Evolutionary conservation across 2,113 vertebrate genomes (phyloP), one percentile per base, ranked within the genome.

Genomic region (Neolamprologus cancellatus): DNA sequence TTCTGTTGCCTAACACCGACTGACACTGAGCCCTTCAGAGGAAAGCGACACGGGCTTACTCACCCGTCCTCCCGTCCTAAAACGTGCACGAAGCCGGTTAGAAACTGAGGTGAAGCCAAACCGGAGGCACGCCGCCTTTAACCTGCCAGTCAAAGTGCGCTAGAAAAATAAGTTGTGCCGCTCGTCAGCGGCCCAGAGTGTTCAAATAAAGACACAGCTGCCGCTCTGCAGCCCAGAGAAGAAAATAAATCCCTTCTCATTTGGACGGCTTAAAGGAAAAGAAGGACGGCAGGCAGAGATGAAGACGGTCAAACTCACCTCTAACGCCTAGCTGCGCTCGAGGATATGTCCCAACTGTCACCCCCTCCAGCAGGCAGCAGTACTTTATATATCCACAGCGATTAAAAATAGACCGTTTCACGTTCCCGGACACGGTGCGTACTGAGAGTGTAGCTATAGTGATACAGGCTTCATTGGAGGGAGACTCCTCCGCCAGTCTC

Each of bases 341-440:
- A 84, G 80, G 93, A 92, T 89, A 90, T 28, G 71, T 84, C 89
- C 69, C 82, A 18, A 79, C 86, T 81, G 92, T 88, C 85, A 23
- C 79, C 86, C 55, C 84, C 81, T 80, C 90, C 84, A 78, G 81
- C 88, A 20, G 85, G 88, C 87, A n/a, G 79, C 61, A 3, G 18
- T 14, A 44, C 88, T 88, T 93, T 91, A 88, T 90, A 91, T 90
- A 89, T 92, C 92, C 94, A 86, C 87, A 8, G 83, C 30, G 90
- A 3, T 84, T 93, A 93, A 92, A 94, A 93, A 94, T 94, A 93
- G 91, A 44, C 69, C 89, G 74, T 6, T 59, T 85, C 85, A 61
- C 91, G 78, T 84, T 52, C 76, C 81, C 86, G 89, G 87, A 85
- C 85, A 25, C 86, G 32, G 81, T 79, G 91, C 81, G 87, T 5